Evolutionary conservation across 2,797 vertebrate species (phyloP), one percentile per base, ranked within the genome.

Genomic region (Onychomys leucogaster): DNA sequence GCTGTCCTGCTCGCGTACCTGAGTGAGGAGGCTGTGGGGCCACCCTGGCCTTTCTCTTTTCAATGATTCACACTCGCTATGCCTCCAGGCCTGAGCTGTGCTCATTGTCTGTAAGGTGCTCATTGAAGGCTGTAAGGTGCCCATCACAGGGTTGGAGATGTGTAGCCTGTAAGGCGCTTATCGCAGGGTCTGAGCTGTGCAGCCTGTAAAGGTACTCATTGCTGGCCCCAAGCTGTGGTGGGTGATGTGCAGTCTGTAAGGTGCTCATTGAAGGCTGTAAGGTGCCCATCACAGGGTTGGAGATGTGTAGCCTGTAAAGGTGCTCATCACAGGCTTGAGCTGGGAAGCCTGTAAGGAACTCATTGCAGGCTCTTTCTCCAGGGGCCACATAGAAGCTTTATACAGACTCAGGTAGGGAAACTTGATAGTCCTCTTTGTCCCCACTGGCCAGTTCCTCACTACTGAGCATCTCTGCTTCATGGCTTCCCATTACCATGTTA

Each of bases 251-350:
- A n/a, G n/a, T n/a, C n/a, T n/a, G n/a, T n/a, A n/a, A n/a, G n/a
- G n/a, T n/a, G n/a, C n/a, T n/a, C n/a, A 17, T 17, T 69, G 65
- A 34, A 52, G 25, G 25, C 63, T 67, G 11, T 34, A 67, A 67
- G 2, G 65, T 1, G 6, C 65, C 2, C 65, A 67, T 16, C 17
- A 19, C 16, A 17, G 55, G 55, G 0, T 1, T 17, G 4, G 2
- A 59, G 19, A 19, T 59, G 57, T 69, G 65, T 41, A 52, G 21
- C 6, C 80, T 85, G 19, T n/a, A 32, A 32, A 61, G 57, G 37
- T 12, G 32, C 46, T 83, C 46, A 59, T 63, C 5, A 29, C 13
- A 46, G 69, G 19, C 25, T 63, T 27, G 69, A 52, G 4, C 49
- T 7, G 9, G 41, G 6, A 37, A 55, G 11, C 23, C 81, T 61